phyloP scores from a whole-genome alignment of 1,140 invertebrate genomes.

The Camponotus vicinus region DNA sequence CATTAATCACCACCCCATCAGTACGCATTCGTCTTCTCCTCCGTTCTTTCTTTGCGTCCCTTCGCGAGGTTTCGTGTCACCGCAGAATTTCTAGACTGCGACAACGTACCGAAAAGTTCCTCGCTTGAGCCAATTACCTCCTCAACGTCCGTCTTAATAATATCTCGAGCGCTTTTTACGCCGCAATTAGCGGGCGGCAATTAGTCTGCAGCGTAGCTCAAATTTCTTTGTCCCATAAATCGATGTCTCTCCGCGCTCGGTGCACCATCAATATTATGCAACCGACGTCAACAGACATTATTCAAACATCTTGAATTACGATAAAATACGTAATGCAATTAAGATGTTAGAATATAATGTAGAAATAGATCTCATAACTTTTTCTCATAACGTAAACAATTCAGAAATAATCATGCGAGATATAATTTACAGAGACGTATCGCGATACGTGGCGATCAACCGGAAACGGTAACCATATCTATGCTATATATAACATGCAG shows the following conservation, averaged over 20 bases:
- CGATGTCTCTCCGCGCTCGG: background rate
- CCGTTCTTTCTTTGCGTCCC: constrained; percentile 33
- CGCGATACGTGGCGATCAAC: background rate
- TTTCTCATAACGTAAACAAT: background rate
- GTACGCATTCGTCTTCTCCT: constrained; percentile 47
- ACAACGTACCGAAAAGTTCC: constrained; percentile 46
- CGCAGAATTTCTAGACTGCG: constrained; percentile 41
- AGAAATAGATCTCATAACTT: background rate
- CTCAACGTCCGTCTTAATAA: constrained; percentile 55
- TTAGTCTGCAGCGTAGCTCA: constrained; percentile 37
- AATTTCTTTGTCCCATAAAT: constrained; percentile 54
- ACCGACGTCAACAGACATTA: background rate
- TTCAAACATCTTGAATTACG: background rate
- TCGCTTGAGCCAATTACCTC: constrained; percentile 28
- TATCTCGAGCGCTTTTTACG: constrained; percentile 48
- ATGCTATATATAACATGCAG: constrained; percentile 46
- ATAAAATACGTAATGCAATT: background rate
- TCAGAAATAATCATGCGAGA: background rate
- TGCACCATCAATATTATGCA: background rate
- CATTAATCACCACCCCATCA: constrained; percentile 70
- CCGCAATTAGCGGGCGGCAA: constrained; percentile 49
- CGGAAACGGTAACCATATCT: constrained; percentile 29
- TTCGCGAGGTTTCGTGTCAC: constrained; percentile 41
- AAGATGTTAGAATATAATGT: background rate
- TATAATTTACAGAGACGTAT: background rate